phyloP scores from a whole-genome alignment of 23 tunicate genomes.

The Aplidium turbinatum region DNA sequence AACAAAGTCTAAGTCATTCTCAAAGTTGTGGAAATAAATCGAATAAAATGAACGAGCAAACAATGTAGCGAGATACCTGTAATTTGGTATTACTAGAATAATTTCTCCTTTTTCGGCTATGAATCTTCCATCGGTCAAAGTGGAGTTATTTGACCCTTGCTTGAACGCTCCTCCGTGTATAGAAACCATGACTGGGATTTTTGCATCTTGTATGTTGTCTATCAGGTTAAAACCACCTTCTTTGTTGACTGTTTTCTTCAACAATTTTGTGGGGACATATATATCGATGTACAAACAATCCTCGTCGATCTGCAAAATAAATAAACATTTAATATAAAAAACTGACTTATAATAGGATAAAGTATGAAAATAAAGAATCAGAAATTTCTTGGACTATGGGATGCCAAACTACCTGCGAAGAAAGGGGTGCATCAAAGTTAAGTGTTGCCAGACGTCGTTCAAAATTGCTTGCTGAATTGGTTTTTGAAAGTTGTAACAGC shows the following conservation, averaged over 20 bases:
- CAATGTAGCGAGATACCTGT: slow-evolving; percentile 49
- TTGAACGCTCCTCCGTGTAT: slow-evolving; percentile 79
- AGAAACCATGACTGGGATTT: slow-evolving; percentile 65
- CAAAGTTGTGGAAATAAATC: too few species aligned
- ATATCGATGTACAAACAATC: slow-evolving; percentile 66
- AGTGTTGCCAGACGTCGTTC: too few species aligned
- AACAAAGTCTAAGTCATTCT: too few species aligned
- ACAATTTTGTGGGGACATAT: slow-evolving; percentile 51
- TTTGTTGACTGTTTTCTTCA: slow-evolving; percentile 20
- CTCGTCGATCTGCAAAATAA: slow-evolving; percentile 46
- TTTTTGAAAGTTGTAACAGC: too few species aligned
- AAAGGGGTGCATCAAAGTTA: too few species aligned
- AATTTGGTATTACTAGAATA: slow-evolving; percentile 57
- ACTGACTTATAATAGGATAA: too few species aligned
- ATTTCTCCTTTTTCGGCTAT: slow-evolving; percentile 62
- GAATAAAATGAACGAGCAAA: not conserved
- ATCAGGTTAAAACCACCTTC: slow-evolving; percentile 46
- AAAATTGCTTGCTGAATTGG: too few species aligned
- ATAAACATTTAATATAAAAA: too few species aligned
- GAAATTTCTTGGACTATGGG: too few species aligned
- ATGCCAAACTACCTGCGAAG: too few species aligned
- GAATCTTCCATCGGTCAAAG: slow-evolving; percentile 60
- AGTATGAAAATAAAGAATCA: too few species aligned
- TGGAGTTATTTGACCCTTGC: slow-evolving; percentile 50
- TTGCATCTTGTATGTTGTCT: not conserved